Percentiles rank a stretch among this genome's conserved stretches.
Conservation (phyloP, 2,797 vertebrate genomes). For the Halcyon smyrnensis region DNA sequence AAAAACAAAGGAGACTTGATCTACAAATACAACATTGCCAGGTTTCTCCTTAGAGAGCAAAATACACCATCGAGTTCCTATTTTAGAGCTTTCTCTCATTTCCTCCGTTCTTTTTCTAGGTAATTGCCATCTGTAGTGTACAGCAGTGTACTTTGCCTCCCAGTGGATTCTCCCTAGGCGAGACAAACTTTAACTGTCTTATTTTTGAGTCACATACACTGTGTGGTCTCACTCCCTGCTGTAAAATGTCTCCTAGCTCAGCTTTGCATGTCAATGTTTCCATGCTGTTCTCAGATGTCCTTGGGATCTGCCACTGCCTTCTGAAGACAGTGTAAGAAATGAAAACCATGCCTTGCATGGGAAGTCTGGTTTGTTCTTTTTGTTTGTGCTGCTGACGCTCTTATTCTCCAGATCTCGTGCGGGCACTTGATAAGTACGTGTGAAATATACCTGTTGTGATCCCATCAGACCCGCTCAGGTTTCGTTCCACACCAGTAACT, state of each 20-base stretch:
- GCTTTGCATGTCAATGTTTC: not conserved
- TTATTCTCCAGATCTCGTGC: not conserved
- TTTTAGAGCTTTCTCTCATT: not conserved
- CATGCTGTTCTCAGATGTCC: not conserved
- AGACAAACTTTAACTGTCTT: not conserved
- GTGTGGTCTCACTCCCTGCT: not conserved
- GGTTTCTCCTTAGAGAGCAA: not conserved
- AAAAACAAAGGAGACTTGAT: not conserved
- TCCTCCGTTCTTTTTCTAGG: not conserved
- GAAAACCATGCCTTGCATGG: not conserved
- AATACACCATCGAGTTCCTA: rapidly evolving
- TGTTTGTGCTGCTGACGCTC: not conserved
- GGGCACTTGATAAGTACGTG: not conserved
- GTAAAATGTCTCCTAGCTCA: not conserved
- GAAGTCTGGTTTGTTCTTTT: not conserved
- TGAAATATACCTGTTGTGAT: not conserved
- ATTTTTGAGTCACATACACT: not conserved
- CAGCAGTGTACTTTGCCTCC: not conserved
- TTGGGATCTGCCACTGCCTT: not conserved
- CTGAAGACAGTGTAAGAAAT: not conserved
- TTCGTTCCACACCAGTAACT: not conserved
- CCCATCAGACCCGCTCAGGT: not conserved
- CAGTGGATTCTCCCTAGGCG: constrained; percentile 4
- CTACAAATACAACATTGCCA: not conserved
- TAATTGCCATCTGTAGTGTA: not conserved